Evolutionary conservation across 1,140 invertebrate genomes (phyloP).

Genomic region (Habropoda laboriosa): DNA sequence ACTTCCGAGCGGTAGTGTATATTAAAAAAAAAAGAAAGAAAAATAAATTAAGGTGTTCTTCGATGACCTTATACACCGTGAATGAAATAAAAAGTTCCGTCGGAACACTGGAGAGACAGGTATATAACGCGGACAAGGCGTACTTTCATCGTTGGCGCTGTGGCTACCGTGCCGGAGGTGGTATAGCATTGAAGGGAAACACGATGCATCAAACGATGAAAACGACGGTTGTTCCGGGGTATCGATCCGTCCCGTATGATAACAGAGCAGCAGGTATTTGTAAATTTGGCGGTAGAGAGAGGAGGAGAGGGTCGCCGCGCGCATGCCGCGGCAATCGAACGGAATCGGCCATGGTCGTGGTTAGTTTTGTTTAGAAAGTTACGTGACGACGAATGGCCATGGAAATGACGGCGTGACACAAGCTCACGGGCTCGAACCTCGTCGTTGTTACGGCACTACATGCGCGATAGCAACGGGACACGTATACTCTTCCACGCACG

Average conservation of each 20-base stretch:
- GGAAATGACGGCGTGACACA: conserved; percentile 71
- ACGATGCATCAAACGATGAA: neutral
- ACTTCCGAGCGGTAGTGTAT: too few species aligned
- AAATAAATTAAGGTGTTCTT: too few species aligned
- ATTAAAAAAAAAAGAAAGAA: too few species aligned
- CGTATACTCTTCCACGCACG: neutral
- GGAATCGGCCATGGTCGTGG: conserved; percentile 4
- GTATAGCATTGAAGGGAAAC: too few species aligned
- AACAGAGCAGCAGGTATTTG: conserved; percentile 47
- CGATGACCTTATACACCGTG: neutral
- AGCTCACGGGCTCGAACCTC: conserved; percentile 49
- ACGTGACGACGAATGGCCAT: conserved; percentile 65
- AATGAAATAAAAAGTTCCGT: neutral
- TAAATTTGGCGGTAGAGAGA: conserved; percentile 40
- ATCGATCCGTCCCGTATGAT: conserved; percentile 68
- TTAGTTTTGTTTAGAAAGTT: conserved; percentile 74
- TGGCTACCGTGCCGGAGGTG: neutral
- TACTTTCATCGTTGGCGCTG: neutral
- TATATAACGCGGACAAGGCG: neutral
- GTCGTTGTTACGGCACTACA: conserved; percentile 38
- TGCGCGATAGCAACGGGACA: neutral
- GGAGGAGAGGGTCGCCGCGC: conserved; percentile 5
- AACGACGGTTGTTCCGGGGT: neutral
- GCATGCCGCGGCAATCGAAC: conserved; percentile 9
- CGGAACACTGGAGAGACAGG: neutral